These are phyloP conservation scores for Himantopus leucocephalus DNA, from an alignment of 2,113 vertebrate species.

Conservation along the genomic window DNA sequence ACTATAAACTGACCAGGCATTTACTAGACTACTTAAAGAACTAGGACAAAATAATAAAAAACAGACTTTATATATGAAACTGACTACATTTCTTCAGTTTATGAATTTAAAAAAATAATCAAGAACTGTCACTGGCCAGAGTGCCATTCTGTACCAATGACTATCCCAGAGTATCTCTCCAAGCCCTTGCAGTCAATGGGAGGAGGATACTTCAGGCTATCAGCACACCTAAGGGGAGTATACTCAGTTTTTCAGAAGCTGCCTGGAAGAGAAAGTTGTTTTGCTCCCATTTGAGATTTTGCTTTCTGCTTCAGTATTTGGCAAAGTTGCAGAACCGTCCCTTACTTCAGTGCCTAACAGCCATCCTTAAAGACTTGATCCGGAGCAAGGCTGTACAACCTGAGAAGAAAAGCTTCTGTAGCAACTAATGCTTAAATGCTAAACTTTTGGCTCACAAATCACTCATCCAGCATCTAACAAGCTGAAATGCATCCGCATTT, in stretches of 20 bases:
- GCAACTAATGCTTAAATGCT: neutral
- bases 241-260: neutral
- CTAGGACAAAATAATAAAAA: neutral
- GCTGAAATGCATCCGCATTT: neutral
- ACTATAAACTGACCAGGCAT: neutral
- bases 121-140: neutral
- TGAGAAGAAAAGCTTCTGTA: conserved; percentile 13
- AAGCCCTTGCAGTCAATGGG: neutral
- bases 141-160: neutral
- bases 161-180: neutral
- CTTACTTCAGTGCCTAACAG: neutral
- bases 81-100: neutral
- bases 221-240: neutral
- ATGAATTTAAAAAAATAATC: neutral
- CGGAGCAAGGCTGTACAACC: neutral
- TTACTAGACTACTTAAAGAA: neutral
- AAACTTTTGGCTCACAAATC: neutral
- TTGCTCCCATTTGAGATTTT: neutral
- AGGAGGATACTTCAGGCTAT: neutral
- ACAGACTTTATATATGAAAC: neutral
- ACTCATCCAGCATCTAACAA: neutral
- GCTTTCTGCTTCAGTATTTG: neutral
- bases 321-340: neutral
- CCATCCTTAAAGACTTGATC: neutral
- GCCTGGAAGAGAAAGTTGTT: neutral